Evolutionary conservation across 2,113 vertebrate genomes (phyloP), one percentile per base, ranked within the genome.

Genomic region (Pelusios castaneus): DNA sequence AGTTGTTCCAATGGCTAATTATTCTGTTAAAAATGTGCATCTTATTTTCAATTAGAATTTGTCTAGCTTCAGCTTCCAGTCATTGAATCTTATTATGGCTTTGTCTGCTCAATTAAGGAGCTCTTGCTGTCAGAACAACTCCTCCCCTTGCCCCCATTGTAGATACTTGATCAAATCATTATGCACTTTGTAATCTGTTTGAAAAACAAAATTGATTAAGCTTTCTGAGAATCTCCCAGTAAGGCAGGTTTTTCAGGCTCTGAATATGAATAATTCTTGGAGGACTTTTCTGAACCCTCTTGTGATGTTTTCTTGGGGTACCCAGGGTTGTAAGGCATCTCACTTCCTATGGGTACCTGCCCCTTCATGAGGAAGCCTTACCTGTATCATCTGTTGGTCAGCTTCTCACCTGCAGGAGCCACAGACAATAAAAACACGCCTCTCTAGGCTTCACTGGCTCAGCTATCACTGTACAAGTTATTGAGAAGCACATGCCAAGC

Each of bases 101-200:
- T 43, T 63, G 16, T 87, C 85, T 75, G 70, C 70, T 76, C 63
- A 41, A 25, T 81, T 8, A 83, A 83, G 82, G 43, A 43, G 12
- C 41, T 81, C 0, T 0, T 6, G 5, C 22, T 13, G 22, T 41
- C 16, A 14, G 25, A 4, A 49, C 56, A 56, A 79, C 85, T 73
- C 43, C 43, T 21, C n/a, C 54, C 81, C 85, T 73, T 43, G 38
- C 16, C n/a, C 51, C 13, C 16, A 52, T 17, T 52, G 5, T 29
- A 3, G 73, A 76, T 45, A 45, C 73, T 45, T 11, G 58, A 84
- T 56, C 43, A 90, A 45, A 85, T 83, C 91, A 52, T 54, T 27
- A 43, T 31, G 55, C 10, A 5, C 73, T 79, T 80, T 70, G 60
- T 67, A 67, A 67, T 31, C 60, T 6, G 43, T 82, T 89, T 52